Evolutionary conservation across 92 coral and sea anemone species (phyloP), one percentile per base, ranked within the genome.

Genomic region (Actinernus sp.): DNA sequence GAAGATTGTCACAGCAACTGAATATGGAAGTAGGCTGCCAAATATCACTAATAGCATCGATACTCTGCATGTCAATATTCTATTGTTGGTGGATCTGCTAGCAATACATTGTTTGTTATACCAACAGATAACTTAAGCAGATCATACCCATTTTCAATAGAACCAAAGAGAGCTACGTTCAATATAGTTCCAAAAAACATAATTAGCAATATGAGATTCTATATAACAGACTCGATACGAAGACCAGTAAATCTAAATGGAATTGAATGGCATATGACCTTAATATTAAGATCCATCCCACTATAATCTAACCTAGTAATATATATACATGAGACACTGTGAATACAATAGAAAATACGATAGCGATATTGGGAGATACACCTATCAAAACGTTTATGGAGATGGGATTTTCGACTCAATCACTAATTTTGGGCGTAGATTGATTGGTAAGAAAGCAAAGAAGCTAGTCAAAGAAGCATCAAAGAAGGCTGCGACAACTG

Each of bases 141-240:
- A 43, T 13, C n/a, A 27, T 17, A 56, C 9, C 36, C 36, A 19
- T 56, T 56, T 31, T 31, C 63, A 1, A 26, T 31, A 12, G n/a
- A 56, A 36, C 63, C 63, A 56, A 56, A 27, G 19, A 36, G 48
- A 27, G 43, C 36, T 8, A 6, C 16, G 40, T 65, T 65, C 33
- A 65, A 49, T 11, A 28, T 26, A 48, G 33, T 65, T 0, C 0
- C 61, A 4, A 21, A 28, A 17, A 65, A 21, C 23, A 29, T 25
- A n/a, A 65, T 65, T n/a, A 49, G 49, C 3, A 30, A 48, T 49
- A 65, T 65, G 73, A 47, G 73, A 49, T 31, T 65, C 60, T 65
- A 65, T 10, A 31, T 65, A 22, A 34, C 46, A 3, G 60, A 65
- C 31, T 65, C 73, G 1, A 1, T 68, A 4, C 24, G 75, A 27